Conservation (phyloP, 2,888 invertebrate genomes). For the Brenthis daphne region DNA sequence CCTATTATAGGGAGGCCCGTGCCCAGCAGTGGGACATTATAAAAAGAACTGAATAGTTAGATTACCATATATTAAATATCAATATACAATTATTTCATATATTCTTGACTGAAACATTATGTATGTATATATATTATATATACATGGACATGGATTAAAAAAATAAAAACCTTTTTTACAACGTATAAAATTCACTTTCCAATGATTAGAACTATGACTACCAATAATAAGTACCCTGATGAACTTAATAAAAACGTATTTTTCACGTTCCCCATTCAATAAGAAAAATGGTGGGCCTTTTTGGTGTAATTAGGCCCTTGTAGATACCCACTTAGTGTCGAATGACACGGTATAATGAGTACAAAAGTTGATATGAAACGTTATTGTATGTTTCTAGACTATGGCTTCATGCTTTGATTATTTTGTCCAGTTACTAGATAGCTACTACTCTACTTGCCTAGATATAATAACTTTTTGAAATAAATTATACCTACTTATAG, state of each 20-base stretch:
- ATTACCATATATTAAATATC: too few species aligned
- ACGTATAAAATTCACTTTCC: too few species aligned
- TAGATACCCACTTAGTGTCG: conserved; percentile 46
- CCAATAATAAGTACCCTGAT: conserved; percentile 32
- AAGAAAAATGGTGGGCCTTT: conserved; percentile 52
- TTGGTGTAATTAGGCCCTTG: conserved; percentile 53
- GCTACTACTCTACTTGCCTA: not conserved
- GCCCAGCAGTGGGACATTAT: too few species aligned
- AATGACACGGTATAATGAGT: conserved; percentile 47
- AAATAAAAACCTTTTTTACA: too few species aligned
- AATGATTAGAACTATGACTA: not conserved
- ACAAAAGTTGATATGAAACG: conserved; percentile 34
- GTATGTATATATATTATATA: too few species aligned
- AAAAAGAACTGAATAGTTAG: too few species aligned
- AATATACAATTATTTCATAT: too few species aligned
- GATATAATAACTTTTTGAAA: too few species aligned
- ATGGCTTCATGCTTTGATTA: conserved; percentile 5
- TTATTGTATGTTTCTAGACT: conserved; percentile 25
- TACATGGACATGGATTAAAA: too few species aligned
- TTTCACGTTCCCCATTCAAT: conserved; percentile 55
- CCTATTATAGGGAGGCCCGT: too few species aligned
- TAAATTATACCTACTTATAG: too few species aligned
- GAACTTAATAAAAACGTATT: conserved; percentile 31
- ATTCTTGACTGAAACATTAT: too few species aligned
- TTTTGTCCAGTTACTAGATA: not conserved